Evolutionary conservation across 2,797 vertebrate genomes (phyloP), one percentile per base, ranked within the genome.

Genomic region (Muscicapa striata): DNA sequence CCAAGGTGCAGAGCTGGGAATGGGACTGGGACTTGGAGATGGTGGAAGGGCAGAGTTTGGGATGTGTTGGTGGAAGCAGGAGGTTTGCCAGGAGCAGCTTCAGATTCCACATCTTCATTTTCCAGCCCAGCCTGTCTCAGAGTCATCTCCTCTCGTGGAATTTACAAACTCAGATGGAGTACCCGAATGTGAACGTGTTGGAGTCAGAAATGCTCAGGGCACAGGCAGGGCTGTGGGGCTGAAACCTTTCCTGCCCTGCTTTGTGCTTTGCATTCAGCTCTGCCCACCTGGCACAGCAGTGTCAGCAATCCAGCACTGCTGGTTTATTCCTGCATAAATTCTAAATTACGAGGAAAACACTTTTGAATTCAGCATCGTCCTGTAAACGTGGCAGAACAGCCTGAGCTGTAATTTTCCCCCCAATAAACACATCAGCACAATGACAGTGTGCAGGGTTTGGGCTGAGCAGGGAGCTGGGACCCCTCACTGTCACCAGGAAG

Each of bases 231-330:
- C 16, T 45, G 36, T 17, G 48, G 15, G 41, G 23, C 43, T 70
- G 58, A 5, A 13, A 7, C 9, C 18, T 17, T 3, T 4, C 64
- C 43, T 36, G 11, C 63, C n/a, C 58, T 41, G 0, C 1, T n/a
- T 8, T 20, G 7, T 0, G 2, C 40, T 82, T 67, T 70, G 76
- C 49, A 23, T 38, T 10, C 63, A 15, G 41, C 68, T 55, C 43
- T 6, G 10, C 57, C 66, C 52, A 0, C 22, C 22, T 3, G 23
- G 26, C 57, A 1, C 30, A 7, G 6, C 49, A 10, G 66, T 5
- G 40, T 17, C 59, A 23, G 63, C 14, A 30, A 36, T 4, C 40
- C 62, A 27, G 45, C 49, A 10, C 89, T 49, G 49, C 7, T 36
- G 1, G 19, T 86, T 73, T 18, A n/a, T 45, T 59, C 59, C 81